A percentile compares a stretch with the other conserved stretches of the same genome.
These are phyloP conservation scores for Falco biarmicus DNA, from an alignment of 2,797 vertebrate species.

Conservation along the genomic window DNA sequence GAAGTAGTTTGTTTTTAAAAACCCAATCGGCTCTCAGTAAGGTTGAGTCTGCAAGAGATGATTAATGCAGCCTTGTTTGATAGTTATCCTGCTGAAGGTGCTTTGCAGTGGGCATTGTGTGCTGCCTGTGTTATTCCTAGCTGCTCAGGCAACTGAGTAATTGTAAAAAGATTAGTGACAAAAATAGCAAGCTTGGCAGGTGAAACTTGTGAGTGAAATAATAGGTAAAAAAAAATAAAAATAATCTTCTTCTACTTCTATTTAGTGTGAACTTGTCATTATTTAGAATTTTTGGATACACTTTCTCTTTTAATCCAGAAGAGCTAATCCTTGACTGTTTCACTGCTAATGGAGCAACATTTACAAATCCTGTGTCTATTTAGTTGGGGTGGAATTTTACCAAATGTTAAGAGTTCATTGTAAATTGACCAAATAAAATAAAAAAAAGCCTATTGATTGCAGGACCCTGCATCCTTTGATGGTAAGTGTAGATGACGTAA, in stretches of 20 bases:
- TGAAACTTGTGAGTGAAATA: background rate
- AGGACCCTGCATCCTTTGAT: background rate
- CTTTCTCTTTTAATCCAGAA: background rate
- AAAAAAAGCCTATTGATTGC: background rate
- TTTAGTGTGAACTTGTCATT: background rate
- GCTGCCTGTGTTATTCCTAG: background rate
- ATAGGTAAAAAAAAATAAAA: background rate
- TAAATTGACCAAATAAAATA: background rate
- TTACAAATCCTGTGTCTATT: background rate
- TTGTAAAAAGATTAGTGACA: background rate
- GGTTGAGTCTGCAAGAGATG: background rate
- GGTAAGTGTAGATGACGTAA: background rate
- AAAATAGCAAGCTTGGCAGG: background rate
- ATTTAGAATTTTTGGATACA: background rate
- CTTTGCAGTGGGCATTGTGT: background rate
- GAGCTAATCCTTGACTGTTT: background rate
- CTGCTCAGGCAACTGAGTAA: background rate
- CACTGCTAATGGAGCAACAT: background rate
- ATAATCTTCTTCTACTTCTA: too few species aligned
- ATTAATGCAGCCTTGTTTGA: background rate
- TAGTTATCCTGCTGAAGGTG: background rate
- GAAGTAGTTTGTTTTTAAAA: background rate
- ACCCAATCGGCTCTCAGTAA: fast-evolving
- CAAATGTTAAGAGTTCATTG: background rate
- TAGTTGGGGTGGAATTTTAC: background rate